phyloP scores from a whole-genome alignment of 2,797 vertebrate genomes.

The Mus spretus region DNA sequence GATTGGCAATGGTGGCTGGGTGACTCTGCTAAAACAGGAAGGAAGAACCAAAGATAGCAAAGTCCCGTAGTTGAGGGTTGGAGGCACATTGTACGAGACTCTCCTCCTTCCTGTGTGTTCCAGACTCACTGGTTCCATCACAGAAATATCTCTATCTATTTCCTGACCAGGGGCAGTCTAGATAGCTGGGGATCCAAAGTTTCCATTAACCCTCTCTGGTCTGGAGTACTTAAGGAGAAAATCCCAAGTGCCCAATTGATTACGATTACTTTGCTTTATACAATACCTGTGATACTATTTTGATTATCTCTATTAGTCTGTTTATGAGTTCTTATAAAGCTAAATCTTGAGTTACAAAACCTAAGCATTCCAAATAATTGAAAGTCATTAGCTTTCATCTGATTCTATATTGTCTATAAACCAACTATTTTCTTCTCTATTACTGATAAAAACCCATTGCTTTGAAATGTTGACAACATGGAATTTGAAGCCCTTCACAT shows the following conservation, averaged over 20 bases:
- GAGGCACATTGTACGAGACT: not conserved
- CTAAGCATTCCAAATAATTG: not conserved
- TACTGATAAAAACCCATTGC: not conserved
- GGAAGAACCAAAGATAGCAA: conserved; percentile 52
- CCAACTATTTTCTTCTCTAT: conserved; percentile 30
- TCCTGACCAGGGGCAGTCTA: conserved; percentile 18
- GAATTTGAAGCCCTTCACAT: conserved; percentile 17
- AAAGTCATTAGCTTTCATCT: conserved; percentile 43
- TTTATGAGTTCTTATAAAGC: conserved; percentile 57
- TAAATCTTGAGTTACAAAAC: conserved; percentile 51
- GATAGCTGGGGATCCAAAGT: not conserved
- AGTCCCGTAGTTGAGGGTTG: conserved; percentile 8
- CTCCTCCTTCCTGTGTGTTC: conserved; percentile 53
- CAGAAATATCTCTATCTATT: conserved; percentile 56
- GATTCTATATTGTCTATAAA: conserved; percentile 47
- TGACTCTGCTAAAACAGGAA: conserved; percentile 31
- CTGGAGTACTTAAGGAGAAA: conserved; percentile 34
- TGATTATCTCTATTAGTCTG: conserved; percentile 56
- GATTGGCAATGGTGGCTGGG: not conserved
- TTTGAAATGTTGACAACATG: not conserved
- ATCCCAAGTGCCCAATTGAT: conserved; percentile 12
- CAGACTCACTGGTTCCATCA: conserved; percentile 15
- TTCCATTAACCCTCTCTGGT: conserved; percentile 55
- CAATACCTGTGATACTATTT: conserved; percentile 12
- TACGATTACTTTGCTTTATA: conserved; percentile 41